Percentiles rank a stretch among this genome's conserved stretches.
These are phyloP conservation scores for Tetramorium parvispinum DNA, from an alignment of 1,140 invertebrate genomes.

Conservation along the genomic window DNA sequence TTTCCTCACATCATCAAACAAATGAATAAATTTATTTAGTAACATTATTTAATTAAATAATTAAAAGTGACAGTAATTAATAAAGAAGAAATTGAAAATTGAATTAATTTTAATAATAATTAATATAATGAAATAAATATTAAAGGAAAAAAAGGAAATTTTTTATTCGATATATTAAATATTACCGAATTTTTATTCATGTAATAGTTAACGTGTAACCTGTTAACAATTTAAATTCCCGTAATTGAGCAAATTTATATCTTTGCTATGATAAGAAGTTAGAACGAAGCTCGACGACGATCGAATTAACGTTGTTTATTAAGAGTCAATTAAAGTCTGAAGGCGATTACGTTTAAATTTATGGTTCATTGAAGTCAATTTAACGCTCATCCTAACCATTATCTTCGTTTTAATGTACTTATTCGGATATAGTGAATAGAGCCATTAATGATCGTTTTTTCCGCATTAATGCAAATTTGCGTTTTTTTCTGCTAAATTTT, in stretches of 20 bases:
- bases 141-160: not conserved
- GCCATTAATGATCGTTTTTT: conserved; percentile 1
- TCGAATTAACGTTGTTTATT: conserved; percentile 42
- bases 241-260: conserved; percentile 29
- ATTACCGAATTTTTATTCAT: too few relatives aligned
- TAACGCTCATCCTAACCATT: conserved; percentile 49
- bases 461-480: not conserved
- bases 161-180: not conserved
- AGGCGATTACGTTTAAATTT: conserved; percentile 59
- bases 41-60: not conserved
- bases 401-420: conserved; percentile 46
- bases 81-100: not conserved
- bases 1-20: not conserved
- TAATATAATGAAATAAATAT: conserved; percentile 22
- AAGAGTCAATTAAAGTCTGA: conserved; percentile 68
- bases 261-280: conserved; percentile 20
- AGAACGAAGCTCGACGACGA: conserved; percentile 16
- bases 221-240: conserved; percentile 31
- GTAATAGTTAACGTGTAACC: not conserved
- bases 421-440: not conserved
- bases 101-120: conserved; percentile 17
- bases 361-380: conserved; percentile 64
- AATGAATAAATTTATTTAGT: conserved; percentile 11
- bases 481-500: not conserved
- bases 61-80: not conserved